Evolutionary conservation across 1,140 invertebrate species (phyloP).

Genomic region (Bombus superbus): DNA sequence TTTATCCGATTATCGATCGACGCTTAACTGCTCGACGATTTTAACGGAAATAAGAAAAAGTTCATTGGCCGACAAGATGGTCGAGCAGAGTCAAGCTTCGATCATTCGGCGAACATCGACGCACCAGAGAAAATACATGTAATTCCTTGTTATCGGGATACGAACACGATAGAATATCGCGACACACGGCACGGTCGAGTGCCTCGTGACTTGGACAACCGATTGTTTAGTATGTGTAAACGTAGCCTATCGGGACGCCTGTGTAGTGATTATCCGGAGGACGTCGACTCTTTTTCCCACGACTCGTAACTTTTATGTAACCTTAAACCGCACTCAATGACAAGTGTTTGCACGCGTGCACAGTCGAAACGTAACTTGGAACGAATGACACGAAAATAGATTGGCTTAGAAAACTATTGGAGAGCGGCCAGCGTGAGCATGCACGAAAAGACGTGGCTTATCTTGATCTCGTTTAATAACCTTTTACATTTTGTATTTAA

Average conservation of each 20-base stretch:
- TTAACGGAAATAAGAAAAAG: neutral
- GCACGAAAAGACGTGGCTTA: neutral
- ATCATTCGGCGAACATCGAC: neutral
- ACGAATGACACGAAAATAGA: constrained; percentile 28
- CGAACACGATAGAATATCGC: neutral
- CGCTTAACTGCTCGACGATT: neutral
- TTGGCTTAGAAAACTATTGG: constrained; percentile 15
- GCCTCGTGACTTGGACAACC: neutral
- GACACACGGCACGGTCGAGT: neutral
- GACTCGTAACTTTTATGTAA: neutral
- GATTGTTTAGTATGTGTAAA: neutral
- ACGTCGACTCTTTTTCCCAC: neutral
- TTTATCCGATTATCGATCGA: neutral
- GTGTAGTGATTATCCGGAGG: neutral
- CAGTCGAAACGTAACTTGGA: neutral
- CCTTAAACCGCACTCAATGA: neutral
- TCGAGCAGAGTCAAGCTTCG: too few relatives aligned
- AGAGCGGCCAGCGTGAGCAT: neutral
- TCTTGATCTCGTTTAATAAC: neutral
- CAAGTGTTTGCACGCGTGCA: neutral
- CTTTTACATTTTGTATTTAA: neutral
- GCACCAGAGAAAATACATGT: neutral
- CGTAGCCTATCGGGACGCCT: neutral
- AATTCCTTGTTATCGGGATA: neutral
- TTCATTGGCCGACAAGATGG: neutral